Evolutionary conservation across 2,888 invertebrate genomes (phyloP), one percentile per base, ranked within the genome.

Genomic region (Timandra comae): DNA sequence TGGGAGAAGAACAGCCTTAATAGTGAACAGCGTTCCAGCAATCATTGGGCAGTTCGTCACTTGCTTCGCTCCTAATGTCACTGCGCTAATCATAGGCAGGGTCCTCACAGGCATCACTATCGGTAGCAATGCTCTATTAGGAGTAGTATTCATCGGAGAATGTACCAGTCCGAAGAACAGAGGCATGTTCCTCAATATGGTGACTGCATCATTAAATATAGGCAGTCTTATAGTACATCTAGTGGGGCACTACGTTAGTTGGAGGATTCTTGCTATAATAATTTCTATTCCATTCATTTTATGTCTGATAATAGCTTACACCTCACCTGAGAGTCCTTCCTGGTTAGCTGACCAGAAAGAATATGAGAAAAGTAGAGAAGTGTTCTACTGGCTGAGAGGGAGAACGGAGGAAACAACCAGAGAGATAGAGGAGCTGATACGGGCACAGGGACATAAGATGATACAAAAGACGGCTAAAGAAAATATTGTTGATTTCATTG

Each of bases 371-470:
- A 52, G 56, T 2, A 38, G 44, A 12, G 31, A 21, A 11, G 27
- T 41, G 0, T 85, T 88, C 12, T 69, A 73, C 29, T 88, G 79
- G 69, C 75, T 88, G 27, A 64, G 89, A 39, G 88, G 88, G 1
- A 49, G 57, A 1, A 37, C 6, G 72, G 20, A 86, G 75, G 38
- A 76, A 68, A 11, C 72, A 62, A 9, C 49, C 54, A 3, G 63
- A 65, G 12, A 76, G 45, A 35, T 77, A 1, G 45, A 58, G n/a
- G 62, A 66, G 19, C 9, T 77, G 12, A 52, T 73, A 0, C 43
- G 44, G 41, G 52, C 61, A 0, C 76, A 77, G 9, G 10, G 11
- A 6, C 9, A 24, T 1, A 24, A 7, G 2, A 11, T 3, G 4
- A 10, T 24, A 6, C 37, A 52, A 3, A 21, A n/a, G 9, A 49